These are phyloP conservation scores for Cabera pusaria DNA, from an alignment of 2,888 invertebrate species.

Conservation along the genomic window DNA sequence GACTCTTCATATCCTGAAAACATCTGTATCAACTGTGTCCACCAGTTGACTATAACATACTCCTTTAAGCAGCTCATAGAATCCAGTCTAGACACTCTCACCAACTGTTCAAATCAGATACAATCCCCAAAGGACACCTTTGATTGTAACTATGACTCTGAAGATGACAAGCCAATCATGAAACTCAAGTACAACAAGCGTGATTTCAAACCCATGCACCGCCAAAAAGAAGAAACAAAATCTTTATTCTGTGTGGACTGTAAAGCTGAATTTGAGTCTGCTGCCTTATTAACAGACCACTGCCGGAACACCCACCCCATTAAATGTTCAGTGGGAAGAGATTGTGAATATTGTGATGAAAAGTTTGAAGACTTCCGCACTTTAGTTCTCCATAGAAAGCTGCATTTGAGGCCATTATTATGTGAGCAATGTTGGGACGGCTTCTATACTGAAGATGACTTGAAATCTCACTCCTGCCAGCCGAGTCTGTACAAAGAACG, in stretches of 20 bases:
- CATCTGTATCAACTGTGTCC: conserved; percentile 71
- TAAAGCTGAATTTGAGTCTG: conserved; percentile 59
- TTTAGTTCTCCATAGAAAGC: conserved; percentile 66
- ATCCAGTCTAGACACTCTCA: conserved; percentile 55
- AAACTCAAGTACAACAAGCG: conserved; percentile 38
- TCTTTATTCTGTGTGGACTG: conserved; percentile 70
- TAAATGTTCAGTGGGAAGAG: conserved; percentile 58
- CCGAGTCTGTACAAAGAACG: conserved; percentile 55
- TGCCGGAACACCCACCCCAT: conserved; percentile 60
- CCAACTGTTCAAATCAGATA: conserved; percentile 39
- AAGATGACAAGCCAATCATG: conserved; percentile 43
- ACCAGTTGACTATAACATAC: conserved; percentile 72
- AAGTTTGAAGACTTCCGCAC: conserved; percentile 74
- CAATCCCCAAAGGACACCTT: conserved; percentile 50
- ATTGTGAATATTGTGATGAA: conserved; percentile 74
- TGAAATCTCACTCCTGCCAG: conserved; percentile 59
- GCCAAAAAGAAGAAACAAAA: conserved; percentile 37
- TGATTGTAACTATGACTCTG: conserved; percentile 55
- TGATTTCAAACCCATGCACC: conserved; percentile 34
- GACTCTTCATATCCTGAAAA: conserved; percentile 57
- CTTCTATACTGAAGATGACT: conserved; percentile 52
- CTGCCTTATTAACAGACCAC: conserved; percentile 56
- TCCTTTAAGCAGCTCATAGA: conserved; percentile 74
- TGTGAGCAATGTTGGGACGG: conserved; percentile 77
- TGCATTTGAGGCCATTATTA: conserved; percentile 67